Evolutionary conservation across 2,888 invertebrate genomes (phyloP).

Genomic region (Orthosia gracilis): DNA sequence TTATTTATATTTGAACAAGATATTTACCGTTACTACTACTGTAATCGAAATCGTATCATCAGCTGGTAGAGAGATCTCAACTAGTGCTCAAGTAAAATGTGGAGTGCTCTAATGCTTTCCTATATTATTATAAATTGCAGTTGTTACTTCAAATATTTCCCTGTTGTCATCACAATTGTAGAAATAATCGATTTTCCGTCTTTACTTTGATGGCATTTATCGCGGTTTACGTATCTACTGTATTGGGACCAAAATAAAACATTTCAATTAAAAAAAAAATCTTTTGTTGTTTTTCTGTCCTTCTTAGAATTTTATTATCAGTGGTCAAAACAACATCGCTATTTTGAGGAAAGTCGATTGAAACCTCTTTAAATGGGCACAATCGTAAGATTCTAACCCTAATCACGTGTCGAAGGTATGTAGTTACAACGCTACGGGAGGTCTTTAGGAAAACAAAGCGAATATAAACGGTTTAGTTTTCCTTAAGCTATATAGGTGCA

Average conservation of each 20-base stretch:
- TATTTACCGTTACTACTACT: constrained; percentile 26
- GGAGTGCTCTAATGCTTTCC: constrained; percentile 38
- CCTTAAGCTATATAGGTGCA: neutral
- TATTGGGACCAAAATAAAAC: neutral
- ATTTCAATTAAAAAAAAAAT: too few relatives aligned
- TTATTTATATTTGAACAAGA: constrained; percentile 40
- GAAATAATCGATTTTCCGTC: neutral
- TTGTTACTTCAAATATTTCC: constrained; percentile 25
- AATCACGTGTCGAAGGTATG: constrained; percentile 31
- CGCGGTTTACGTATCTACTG: neutral
- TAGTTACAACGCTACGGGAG: constrained; percentile 30
- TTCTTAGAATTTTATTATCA: neutral
- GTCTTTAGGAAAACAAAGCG: constrained; percentile 8
- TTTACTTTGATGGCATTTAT: neutral
- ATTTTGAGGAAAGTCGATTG: constrained; percentile 45
- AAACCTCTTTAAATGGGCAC: constrained; percentile 6
- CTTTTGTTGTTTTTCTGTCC: neutral
- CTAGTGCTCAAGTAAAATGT: constrained; percentile 15
- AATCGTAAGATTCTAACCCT: constrained; percentile 29
- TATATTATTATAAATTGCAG: constrained; percentile 41
- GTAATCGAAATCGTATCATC: constrained; percentile 41
- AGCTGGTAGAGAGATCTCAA: constrained; percentile 34
- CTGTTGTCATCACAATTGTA: constrained; percentile 9
- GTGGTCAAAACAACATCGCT: neutral
- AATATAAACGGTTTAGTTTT: constrained; percentile 30